Base-by-base conservation (phyloP, 2,797 vertebrate genomes). In the Anas capensis region DNA sequence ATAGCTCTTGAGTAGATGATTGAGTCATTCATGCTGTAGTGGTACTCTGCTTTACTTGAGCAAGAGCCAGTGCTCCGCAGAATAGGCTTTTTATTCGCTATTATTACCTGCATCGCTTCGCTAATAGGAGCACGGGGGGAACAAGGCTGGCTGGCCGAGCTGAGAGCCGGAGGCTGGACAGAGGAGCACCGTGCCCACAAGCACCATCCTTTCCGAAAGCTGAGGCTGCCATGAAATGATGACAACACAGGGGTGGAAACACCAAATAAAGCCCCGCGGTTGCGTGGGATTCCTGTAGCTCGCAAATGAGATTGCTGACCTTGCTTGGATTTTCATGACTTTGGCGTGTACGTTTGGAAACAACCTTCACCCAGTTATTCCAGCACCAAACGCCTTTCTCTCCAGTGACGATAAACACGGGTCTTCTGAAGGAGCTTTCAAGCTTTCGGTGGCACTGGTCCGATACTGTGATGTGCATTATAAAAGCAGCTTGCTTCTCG, bases 1-100 rank as follows among this genome's bases (percentile, higher is more conserved):
- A 97, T 97, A 97, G 96, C 97, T 97, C 97, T 97, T 49, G 92
- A 97, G 97, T 96, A 97, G 96, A 97, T 97, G 97, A 97, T 96
- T 97, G 97, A 98, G 97, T 98, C 97, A 98, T 97, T 97, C 91
- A 48, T 96, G 93, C 88, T 97, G 91, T 93, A 97, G 96, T 97
- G 95, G 96, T 96, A 83, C 96, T 97, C 96, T 90, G 18, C 92
- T 95, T 96, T 88, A 81, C 95, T 97, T 92, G 95, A 96, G 92
- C 96, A 97, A 88, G 90, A 98, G 90, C 96, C 97, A 96, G 92
- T 73, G 56, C 92, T 97, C 89, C 73, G n/a, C 90, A 86, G 8
- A 97, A 96, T 89, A 86, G 89, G 75, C 92, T 95, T 97, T 97
- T 97, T 95, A 90, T 97, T 96, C 82, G 13, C 95, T 93, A n/a